Conservation (phyloP, 2,113 vertebrate genomes). For the Pipa parva region DNA sequence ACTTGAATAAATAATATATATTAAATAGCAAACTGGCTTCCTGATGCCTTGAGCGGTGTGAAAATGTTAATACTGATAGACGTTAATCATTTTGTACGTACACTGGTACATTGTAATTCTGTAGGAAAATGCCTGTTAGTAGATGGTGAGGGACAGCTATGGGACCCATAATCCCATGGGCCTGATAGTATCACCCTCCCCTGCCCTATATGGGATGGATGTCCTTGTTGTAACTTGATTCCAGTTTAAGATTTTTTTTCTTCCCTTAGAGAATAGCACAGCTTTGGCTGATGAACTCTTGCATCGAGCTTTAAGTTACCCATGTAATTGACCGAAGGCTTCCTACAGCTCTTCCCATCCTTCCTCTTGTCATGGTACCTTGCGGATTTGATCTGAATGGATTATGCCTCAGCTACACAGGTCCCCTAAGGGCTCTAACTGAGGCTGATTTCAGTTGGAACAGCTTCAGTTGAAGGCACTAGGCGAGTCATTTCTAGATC, state of each 20-base stretch:
- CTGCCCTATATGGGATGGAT: too few relatives aligned
- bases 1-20: background rate
- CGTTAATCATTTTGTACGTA: too few relatives aligned
- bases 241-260: too few relatives aligned
- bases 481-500: background rate
- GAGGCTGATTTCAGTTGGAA: slow-evolving; percentile 18
- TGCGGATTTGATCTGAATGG: slow-evolving; percentile 18
- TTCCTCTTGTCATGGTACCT: background rate
- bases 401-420: slow-evolving; percentile 6
- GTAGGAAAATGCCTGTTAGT: too few relatives aligned
- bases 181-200: too few relatives aligned
- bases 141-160: too few relatives aligned
- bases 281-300: background rate
- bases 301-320: background rate
- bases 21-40: background rate
- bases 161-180: too few relatives aligned
- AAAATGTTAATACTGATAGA: too few relatives aligned
- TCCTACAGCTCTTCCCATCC: background rate
- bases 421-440: background rate
- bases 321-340: background rate
- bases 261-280: background rate
- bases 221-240: too few relatives aligned
- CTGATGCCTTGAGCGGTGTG: too few relatives aligned
- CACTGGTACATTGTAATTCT: too few relatives aligned
- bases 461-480: background rate